Evolutionary conservation across 2,888 invertebrate genomes (phyloP).

Genomic region (Acheta domesticus): DNA sequence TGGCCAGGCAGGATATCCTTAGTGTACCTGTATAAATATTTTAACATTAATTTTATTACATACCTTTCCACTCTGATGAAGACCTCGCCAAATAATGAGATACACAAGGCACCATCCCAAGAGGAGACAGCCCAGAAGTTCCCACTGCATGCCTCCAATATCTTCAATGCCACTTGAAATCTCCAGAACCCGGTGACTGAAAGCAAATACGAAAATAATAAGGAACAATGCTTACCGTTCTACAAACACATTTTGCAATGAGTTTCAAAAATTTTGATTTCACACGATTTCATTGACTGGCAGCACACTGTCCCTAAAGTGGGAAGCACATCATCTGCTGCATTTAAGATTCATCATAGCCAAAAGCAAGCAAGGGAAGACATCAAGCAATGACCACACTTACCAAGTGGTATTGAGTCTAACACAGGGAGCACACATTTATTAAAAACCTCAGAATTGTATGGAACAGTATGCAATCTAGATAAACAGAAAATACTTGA

Average conservation of each 20-base stretch:
- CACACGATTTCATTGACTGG: no score
- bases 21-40: not conserved
- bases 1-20: no score
- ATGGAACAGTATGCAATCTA: not conserved
- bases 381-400: not conserved
- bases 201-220: slow-evolving; percentile 39
- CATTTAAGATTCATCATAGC: not conserved
- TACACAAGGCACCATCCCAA: slow-evolving; percentile 69
- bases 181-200: slow-evolving; percentile 59
- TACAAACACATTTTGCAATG: no score
- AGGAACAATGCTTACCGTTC: not conserved
- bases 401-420: not conserved
- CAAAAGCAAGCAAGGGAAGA: not conserved
- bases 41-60: not conserved
- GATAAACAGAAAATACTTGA: no score
- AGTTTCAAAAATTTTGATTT: no score
- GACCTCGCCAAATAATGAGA: slow-evolving; percentile 67
- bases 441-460: not conserved
- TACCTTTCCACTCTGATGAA: slow-evolving; percentile 73
- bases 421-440: not conserved
- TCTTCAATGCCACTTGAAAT: slow-evolving; percentile 59
- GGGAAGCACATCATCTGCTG: not conserved
- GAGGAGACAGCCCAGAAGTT: slow-evolving; percentile 60
- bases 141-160: slow-evolving; percentile 65
- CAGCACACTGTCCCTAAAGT: not conserved